Base-by-base conservation (phyloP, 1,140 invertebrate species). In the Brachionus plicatilis region DNA sequence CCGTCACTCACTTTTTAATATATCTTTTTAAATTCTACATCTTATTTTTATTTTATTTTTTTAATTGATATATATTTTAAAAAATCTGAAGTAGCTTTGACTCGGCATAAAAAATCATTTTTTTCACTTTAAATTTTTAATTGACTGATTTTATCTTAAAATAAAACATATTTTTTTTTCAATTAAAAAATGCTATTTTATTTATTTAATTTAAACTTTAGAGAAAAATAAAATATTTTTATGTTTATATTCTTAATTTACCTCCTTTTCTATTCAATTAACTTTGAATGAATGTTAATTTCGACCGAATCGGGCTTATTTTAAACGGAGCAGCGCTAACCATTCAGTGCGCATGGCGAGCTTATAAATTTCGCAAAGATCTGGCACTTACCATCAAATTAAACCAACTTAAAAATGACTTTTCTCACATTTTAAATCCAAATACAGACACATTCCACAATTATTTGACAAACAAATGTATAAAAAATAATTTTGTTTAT, bases 221-320 rank as follows among this genome's bases (percentile, higher is more conserved):
- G 27, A 68, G 27, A 68, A 65, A 65, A 14, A 65, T 4, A 24
- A 65, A 11, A 6, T n/a, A 33, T 68, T 29, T 41, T 68, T 41
- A 41, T 68, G 27, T 68, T 41, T 24, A 37, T 33, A n/a, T 37
- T 68, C 8, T 72, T 37, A 76, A 76, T 76, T 76, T 76, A 50
- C 72, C 72, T 76, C 72, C 43, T 76, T 76, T 76, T 72, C 1
- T 37, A 37, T 76, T 76, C 14, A 75, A 43, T 75, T 43, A 43
- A 43, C 20, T 68, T 68, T 68, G 3, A 68, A 75, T 76, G 72
- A 76, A 76, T 76, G 20, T 76, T n/a, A 50, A 76, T 50, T 27
- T 76, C 29, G 27, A 76, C 27, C 11, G 24, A 9, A 27, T 76
- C 3, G 43, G 20, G 20, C 47, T 76, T 50, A 50, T 76, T n/a